These are phyloP conservation scores for Hemistola chrysoprasaria DNA, from an alignment of 2,888 invertebrate species.

Conservation along the genomic window DNA sequence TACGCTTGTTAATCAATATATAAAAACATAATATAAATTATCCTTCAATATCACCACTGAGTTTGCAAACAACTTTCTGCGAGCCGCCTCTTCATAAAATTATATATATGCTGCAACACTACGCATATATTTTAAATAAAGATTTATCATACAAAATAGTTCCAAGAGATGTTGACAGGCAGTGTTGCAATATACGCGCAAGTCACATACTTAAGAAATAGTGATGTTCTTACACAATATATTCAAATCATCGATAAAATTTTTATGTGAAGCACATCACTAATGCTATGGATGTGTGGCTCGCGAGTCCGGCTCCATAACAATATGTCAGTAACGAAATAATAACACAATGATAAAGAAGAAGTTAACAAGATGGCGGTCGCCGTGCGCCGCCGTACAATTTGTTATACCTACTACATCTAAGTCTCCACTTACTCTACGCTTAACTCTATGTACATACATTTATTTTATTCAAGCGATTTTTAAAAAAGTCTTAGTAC, in stretches of 20 bases:
- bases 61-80: slow-evolving; percentile 50
- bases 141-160: slow-evolving; percentile 5
- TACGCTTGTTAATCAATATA: slow-evolving; percentile 79
- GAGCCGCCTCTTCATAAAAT: slow-evolving; percentile 34
- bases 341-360: slow-evolving; percentile 48
- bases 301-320: slow-evolving; percentile 29
- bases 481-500: slow-evolving; percentile 78
- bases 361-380: slow-evolving; percentile 45
- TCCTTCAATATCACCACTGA: slow-evolving; percentile 74
- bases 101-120: slow-evolving; percentile 6
- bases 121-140: slow-evolving; percentile 7
- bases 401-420: slow-evolving; percentile 82
- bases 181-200: slow-evolving; percentile 1
- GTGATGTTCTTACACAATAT: slow-evolving; percentile 23
- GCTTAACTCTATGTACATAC: slow-evolving; percentile 79
- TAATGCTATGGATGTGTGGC: slow-evolving; percentile 10
- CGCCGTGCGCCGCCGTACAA: slow-evolving; percentile 60
- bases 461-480: slow-evolving; percentile 74
- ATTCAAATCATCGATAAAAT: slow-evolving; percentile 16
- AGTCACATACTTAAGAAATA: slow-evolving; percentile 3
- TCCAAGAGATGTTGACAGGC: neutral
- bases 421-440: slow-evolving; percentile 72
- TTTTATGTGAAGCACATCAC: slow-evolving; percentile 23
- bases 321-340: slow-evolving; percentile 54
- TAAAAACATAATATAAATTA: slow-evolving; percentile 78